Evolutionary conservation across 1,140 invertebrate species (phyloP), one percentile per base, ranked within the genome.

Genomic region (Trichonephila clavata): DNA sequence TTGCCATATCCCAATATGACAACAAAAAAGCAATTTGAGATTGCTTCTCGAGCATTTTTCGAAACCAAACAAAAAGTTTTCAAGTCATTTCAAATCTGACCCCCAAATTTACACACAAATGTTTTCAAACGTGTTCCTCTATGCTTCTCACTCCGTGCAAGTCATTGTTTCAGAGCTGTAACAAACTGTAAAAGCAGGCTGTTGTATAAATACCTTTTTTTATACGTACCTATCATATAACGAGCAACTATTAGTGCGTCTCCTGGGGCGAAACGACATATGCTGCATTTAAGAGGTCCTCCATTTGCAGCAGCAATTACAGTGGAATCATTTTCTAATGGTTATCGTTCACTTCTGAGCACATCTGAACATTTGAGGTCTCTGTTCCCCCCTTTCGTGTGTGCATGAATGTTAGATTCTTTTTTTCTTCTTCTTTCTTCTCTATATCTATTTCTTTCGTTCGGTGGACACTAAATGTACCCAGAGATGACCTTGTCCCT

Each of bases 271-370:
- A 92, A 92, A 92, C 91, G 91, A 92, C 91, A 92, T 86, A 86
- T 59, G 91, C 43, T 86, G 91, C 91, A 92, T 86, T 92, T 92
- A 92, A 92, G 91, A 39, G 32, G 63, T 68, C 27, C 91, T 92
- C 83, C 91, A 86, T 81, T 92, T 92, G 81, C 77, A 1, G 61
- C 90, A 24, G 91, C 91, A 92, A 92, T 92, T 92, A 92, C 91
- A 92, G n/a, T 18, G 1, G 83, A 92, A 92, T 77, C 91, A 92
- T 92, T 92, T 86, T 77, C 91, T 86, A 92, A 92, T 92, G 91
- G 65, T 92, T 92, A 92, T 92, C 91, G 91, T 92, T 92, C 91
- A 86, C 81, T 92, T 92, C 91, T 92, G 83, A 57, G 91, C 91
- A 92, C 91, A 92, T 92, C 90, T 27, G 50, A 87, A 81, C 89